Conservation (phyloP, 2,797 vertebrate genomes). For the Lacerta agilis region DNA sequence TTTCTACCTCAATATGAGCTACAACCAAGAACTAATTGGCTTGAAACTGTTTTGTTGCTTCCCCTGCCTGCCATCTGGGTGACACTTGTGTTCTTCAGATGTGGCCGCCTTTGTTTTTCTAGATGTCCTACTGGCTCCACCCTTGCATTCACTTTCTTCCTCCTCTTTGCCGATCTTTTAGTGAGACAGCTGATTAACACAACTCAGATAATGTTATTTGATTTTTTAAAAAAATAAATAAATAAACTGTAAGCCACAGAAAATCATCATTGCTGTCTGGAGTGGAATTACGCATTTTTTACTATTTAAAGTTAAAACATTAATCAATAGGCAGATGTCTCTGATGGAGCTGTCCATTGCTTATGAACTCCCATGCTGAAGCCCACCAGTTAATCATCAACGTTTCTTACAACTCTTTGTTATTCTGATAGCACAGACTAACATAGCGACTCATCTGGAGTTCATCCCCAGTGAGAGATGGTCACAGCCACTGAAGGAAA, state of each 20-base stretch:
- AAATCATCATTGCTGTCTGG: background rate
- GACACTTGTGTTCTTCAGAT: slow-evolving; percentile 57
- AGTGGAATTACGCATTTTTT: rapidly evolving
- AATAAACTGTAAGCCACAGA: slow-evolving; percentile 29
- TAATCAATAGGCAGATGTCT: background rate
- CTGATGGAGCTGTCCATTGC: background rate
- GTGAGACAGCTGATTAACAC: slow-evolving; percentile 3
- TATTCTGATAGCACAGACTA: background rate
- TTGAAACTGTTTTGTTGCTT: slow-evolving; percentile 29
- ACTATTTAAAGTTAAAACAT: background rate
- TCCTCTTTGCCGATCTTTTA: background rate
- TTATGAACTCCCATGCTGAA: background rate
- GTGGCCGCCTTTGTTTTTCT: slow-evolving; percentile 62
- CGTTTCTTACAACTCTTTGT: background rate
- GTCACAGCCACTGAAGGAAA: background rate
- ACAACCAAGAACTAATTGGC: too few species aligned
- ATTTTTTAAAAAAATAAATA: background rate
- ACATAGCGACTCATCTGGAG: background rate
- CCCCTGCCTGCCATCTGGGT: slow-evolving; percentile 55
- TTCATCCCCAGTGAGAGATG: background rate
- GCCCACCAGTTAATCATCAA: background rate
- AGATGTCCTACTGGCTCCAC: slow-evolving; percentile 6
- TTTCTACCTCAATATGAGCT: background rate
- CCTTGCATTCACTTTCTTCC: slow-evolving; percentile 25
- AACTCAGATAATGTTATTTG: background rate